phyloP scores from a whole-genome alignment of 2,888 invertebrate genomes.

The Cephus nigrinus region DNA sequence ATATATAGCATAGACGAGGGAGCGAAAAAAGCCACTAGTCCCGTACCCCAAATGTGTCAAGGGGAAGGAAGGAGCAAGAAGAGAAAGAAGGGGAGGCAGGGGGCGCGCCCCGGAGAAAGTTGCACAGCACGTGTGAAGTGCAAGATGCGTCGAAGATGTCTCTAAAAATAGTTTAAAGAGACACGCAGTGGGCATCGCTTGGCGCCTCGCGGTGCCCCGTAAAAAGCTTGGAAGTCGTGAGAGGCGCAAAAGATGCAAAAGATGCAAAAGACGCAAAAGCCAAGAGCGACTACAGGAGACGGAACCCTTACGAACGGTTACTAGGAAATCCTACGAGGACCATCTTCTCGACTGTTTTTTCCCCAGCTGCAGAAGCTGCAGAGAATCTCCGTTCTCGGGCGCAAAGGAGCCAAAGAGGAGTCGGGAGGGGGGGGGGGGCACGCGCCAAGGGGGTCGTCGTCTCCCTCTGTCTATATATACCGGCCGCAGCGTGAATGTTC shows the following conservation, averaged over 20 bases:
- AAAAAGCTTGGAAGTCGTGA: too few relatives aligned
- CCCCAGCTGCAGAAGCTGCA: too few relatives aligned
- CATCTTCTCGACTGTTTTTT: too few relatives aligned
- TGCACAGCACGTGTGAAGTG: constrained; percentile 35
- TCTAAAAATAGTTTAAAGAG: constrained; percentile 30
- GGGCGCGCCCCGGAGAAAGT: constrained; percentile 38
- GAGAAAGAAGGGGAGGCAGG: background rate
- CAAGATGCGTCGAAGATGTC: constrained; percentile 33
- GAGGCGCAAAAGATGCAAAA: too few relatives aligned
- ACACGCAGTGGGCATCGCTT: too few relatives aligned
- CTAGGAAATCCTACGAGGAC: too few relatives aligned
- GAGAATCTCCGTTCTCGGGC: background rate
- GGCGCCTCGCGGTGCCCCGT: too few relatives aligned
- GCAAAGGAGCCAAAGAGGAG: background rate
- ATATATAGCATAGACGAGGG: background rate
- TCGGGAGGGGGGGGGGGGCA: constrained; percentile 19
- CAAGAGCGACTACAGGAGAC: too few relatives aligned
- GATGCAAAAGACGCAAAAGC: too few relatives aligned
- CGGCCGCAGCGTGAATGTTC: background rate
- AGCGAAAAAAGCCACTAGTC: constrained; percentile 2
- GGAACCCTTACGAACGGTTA: too few relatives aligned
- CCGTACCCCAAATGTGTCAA: background rate
- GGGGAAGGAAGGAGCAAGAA: background rate
- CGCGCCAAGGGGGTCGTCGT: constrained; percentile 32
- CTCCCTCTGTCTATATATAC: constrained; percentile 6